These are phyloP conservation scores for Cyanocitta stelleri DNA, from an alignment of 2,113 vertebrate genomes.

Conservation along the genomic window DNA sequence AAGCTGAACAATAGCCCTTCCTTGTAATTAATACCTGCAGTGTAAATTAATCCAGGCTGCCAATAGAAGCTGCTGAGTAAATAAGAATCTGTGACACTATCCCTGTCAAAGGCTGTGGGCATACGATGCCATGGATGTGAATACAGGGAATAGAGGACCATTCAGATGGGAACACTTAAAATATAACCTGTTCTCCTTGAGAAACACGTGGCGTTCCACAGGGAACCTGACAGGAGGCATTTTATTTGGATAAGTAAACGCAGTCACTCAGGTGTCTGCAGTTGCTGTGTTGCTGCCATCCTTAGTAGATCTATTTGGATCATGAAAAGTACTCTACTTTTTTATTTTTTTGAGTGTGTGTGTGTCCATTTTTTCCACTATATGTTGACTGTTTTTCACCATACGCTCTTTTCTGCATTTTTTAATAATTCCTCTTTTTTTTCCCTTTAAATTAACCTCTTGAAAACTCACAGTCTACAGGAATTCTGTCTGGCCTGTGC, in stretches of 20 bases:
- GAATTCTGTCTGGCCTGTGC: neutral
- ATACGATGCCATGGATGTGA: neutral
- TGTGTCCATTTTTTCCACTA: neutral
- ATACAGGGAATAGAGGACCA: neutral
- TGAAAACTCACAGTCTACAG: neutral
- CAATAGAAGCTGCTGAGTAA: slow-evolving; percentile 44
- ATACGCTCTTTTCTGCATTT: neutral
- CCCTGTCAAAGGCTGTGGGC: neutral
- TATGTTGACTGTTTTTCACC: neutral
- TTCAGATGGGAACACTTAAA: neutral
- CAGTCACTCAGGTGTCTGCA: neutral
- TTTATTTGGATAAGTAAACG: neutral
- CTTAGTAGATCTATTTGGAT: neutral
- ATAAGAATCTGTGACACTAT: slow-evolving; percentile 39
- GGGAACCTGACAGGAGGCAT: neutral
- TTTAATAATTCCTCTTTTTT: neutral
- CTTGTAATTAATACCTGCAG: slow-evolving; percentile 54
- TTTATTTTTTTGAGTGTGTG: too few relatives aligned
- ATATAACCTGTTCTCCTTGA: neutral
- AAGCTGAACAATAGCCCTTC: neutral
- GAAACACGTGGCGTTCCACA: neutral
- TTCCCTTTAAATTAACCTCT: neutral
- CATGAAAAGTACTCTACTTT: neutral
- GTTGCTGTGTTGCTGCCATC: neutral
- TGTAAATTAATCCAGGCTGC: slow-evolving; percentile 28